Conservation (phyloP, 2,797 vertebrate genomes). For the Peromyscus attwateri region DNA sequence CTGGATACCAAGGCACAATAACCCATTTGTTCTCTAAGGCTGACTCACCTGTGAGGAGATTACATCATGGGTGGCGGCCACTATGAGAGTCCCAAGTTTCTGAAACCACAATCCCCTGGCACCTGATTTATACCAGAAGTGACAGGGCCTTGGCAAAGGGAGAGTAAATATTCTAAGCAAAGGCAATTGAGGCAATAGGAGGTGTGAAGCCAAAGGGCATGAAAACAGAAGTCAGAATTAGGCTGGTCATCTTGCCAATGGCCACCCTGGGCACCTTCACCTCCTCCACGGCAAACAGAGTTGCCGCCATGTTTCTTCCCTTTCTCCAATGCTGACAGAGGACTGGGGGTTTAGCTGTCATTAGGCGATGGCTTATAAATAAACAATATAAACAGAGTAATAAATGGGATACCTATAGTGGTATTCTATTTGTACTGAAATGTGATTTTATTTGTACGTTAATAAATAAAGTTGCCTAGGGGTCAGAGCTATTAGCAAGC, state of each 20-base stretch:
- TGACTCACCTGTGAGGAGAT: constrained; percentile 15
- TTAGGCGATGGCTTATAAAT: not conserved
- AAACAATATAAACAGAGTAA: not conserved
- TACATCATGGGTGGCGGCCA: not conserved
- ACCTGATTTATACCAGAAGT: not conserved
- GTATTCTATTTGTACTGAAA: no score
- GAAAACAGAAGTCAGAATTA: not conserved
- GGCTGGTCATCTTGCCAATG: not conserved
- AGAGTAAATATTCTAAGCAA: constrained; percentile 25
- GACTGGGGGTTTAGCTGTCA: not conserved
- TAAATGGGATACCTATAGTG: not conserved
- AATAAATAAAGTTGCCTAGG: no score
- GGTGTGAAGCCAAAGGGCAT: not conserved
- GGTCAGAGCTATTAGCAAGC: no score
- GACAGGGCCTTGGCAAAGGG: constrained; percentile 37
- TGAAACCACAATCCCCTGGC: constrained; percentile 1
- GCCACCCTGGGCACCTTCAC: not conserved
- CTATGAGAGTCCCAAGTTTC: not conserved
- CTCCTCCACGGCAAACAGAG: not conserved
- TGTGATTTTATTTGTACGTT: no score
- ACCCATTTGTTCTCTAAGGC: constrained; percentile 52
- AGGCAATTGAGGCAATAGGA: not conserved
- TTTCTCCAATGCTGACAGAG: not conserved
- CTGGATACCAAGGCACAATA: constrained; percentile 43
- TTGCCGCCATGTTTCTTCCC: not conserved